Conservation (phyloP, 1,140 invertebrate genomes). For the Riptortus pedestris region DNA sequence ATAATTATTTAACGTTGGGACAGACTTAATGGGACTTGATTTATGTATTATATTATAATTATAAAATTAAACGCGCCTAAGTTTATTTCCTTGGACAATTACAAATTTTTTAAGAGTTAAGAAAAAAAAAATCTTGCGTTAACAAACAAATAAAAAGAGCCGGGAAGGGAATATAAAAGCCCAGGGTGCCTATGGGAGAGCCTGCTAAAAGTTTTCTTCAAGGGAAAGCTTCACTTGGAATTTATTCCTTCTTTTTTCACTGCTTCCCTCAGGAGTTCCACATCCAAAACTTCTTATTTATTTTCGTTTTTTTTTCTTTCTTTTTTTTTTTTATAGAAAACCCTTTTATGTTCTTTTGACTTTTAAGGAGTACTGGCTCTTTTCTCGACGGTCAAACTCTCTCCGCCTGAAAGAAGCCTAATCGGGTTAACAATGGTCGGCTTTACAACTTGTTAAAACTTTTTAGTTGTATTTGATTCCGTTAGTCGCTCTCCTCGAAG, state of each 20-base stretch:
- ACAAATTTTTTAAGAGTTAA: too few relatives aligned
- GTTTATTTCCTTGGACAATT: too few relatives aligned
- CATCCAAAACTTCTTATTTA: neutral
- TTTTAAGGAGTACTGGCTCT: conserved; percentile 1
- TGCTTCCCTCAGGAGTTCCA: neutral
- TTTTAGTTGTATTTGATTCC: conserved; percentile 1
- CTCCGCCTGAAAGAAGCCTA: neutral
- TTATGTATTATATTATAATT: too few relatives aligned
- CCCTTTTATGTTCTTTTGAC: conserved; percentile 6
- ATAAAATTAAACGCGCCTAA: too few relatives aligned
- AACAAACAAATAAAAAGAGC: too few relatives aligned
- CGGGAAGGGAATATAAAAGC: too few relatives aligned
- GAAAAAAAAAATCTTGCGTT: too few relatives aligned
- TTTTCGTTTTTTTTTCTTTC: conserved; percentile 5
- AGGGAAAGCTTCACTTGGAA: neutral
- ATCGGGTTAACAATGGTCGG: conserved; percentile 8
- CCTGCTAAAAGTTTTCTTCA: conserved; percentile 4
- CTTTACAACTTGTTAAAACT: conserved; percentile 5
- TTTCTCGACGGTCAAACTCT: neutral
- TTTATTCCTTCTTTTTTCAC: neutral
- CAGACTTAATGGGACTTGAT: too few relatives aligned
- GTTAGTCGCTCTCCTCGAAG: neutral
- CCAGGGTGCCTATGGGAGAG: neutral
- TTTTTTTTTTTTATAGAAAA: conserved; percentile 5
- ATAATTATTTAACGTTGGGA: too few relatives aligned